Conservation (phyloP, 2,797 vertebrate genomes). For the Muscicapa striata region DNA sequence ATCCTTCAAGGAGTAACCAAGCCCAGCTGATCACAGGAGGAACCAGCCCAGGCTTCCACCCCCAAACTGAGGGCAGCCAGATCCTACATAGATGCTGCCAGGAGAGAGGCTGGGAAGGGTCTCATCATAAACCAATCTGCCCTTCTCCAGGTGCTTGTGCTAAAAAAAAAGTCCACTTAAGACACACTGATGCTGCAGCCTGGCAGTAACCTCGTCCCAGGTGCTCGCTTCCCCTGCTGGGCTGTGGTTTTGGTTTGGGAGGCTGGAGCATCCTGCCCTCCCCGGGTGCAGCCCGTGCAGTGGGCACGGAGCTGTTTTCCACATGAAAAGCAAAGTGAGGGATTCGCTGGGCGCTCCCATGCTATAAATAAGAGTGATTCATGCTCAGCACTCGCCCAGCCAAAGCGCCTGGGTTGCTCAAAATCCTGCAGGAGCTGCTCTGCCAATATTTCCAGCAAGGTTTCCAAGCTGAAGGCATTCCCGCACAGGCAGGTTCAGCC, state of each 20-base stretch:
- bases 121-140: fast-evolving
- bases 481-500: slow-evolving; percentile 34
- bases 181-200: fast-evolving
- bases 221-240: background rate
- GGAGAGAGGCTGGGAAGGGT: background rate
- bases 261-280: background rate
- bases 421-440: background rate
- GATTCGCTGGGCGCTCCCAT: background rate
- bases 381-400: background rate
- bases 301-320: slow-evolving; percentile 3
- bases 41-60: background rate
- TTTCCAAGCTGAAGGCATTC: slow-evolving; percentile 57
- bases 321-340: background rate
- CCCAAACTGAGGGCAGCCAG: background rate
- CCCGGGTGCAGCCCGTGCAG: background rate
- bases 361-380: slow-evolving; percentile 65
- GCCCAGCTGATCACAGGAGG: background rate
- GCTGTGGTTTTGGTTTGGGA: background rate
- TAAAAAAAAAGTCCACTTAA: background rate
- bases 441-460: slow-evolving; percentile 60
- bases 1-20: background rate
- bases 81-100: fast-evolving
- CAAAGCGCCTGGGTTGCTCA: slow-evolving; percentile 7
- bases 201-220: background rate
- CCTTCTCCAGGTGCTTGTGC: background rate